These are phyloP conservation scores for western clawed frog (Xenopus tropicalis) DNA, from an alignment of 2,113 vertebrate species.

Conservation along the genomic window DNA sequence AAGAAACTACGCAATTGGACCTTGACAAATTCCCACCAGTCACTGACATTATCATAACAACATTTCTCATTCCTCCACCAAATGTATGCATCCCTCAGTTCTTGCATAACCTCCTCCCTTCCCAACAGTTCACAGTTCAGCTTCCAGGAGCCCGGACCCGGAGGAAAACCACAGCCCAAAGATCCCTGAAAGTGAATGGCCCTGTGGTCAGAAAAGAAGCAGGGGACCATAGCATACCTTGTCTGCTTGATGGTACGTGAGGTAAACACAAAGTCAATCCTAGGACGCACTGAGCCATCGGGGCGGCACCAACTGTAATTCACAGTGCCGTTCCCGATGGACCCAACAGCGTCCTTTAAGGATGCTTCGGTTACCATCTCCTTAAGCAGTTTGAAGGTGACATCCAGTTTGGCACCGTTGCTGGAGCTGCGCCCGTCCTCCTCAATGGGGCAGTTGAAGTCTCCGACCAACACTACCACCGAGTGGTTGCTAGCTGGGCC, in stretches of 20 bases:
- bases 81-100: neutral
- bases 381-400: neutral
- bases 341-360: conserved; percentile 5
- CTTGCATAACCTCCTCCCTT: neutral
- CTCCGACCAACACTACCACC: conserved; percentile 2
- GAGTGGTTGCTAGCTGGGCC: neutral
- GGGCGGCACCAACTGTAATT: conserved; percentile 2
- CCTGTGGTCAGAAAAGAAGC: no score
- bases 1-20: no score
- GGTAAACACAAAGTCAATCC: conserved; percentile 11
- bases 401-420: no score
- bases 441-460: conserved; percentile 2
- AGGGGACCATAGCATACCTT: no score
- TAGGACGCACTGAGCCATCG: neutral
- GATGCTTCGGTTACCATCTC: conserved; percentile 1
- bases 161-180: neutral
- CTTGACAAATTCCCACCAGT: no score
- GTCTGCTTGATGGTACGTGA: no score
- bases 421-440: neutral
- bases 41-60: neutral
- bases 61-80: neutral
- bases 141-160: conserved; percentile 3
- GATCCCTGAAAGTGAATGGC: neutral
- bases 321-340: neutral
- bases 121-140: neutral